Base-by-base conservation (phyloP, 2,888 invertebrate genomes). In the Pemphredon lugubris region DNA sequence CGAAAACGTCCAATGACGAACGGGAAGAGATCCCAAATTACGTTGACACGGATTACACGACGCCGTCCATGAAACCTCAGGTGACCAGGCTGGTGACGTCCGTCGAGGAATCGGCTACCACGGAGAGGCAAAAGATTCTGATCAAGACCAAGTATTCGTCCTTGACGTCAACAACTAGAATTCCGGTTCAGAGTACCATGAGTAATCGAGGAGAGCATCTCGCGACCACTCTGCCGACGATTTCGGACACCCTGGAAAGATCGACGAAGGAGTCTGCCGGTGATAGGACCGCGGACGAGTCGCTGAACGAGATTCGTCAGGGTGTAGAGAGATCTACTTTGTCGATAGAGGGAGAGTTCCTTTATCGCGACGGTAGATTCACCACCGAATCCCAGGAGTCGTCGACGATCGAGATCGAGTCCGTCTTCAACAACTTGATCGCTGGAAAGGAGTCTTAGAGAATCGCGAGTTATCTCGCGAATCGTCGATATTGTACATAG, bases 1-100 rank as follows among this genome's bases (percentile, higher is more conserved):
- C 14, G 30, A 39, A 13, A n/a, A 26, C 26, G 1, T 2, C 9
- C 32, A 14, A 34, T 0, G 40, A 42, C 47, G 11, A 54, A 37
- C 26, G 4, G n/a, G n/a, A n/a, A n/a, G n/a, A n/a, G 14, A 16
- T 59, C 4, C 68, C 81, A 16, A 80, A 84, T 44, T 47, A 77
- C 0, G 63, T 83, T 0, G 83, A 85, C 5, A 40, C 42, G 11
- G 79, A 83, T n/a, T 70, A 73, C 21, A 77, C 80, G n/a, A 64
- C 75, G 0, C 79, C 85, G 5, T 74, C 84, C 0, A 63, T 74
- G 2, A 86, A 87, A 68, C 90, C 91, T 1, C 84, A 86, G 13
- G 85, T 90, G 1, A 91, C 91, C 23, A 88, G 91, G 73, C 84
- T 91, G 21, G 89, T 91, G 7, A 91, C 91, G 2, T 90, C 90